These are phyloP conservation scores for Phalloptychus januarius DNA, from an alignment of 2,797 vertebrate species.

Conservation along the genomic window DNA sequence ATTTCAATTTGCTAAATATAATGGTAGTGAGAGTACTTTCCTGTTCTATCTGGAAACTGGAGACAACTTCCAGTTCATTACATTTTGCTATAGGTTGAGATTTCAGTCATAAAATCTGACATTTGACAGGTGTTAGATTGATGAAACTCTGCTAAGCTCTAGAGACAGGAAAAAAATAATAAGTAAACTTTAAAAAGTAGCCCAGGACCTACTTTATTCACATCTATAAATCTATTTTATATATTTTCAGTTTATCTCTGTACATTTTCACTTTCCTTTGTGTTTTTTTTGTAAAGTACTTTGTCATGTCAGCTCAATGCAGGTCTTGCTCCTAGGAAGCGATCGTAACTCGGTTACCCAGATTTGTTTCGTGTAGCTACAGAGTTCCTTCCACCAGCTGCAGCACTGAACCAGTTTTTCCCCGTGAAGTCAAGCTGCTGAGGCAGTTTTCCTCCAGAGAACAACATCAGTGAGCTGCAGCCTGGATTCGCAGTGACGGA, in stretches of 20 bases:
- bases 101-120: no score
- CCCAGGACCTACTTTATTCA: constrained; percentile 13
- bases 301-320: not conserved
- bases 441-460: constrained; percentile 59
- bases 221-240: constrained; percentile 1
- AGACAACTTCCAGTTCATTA: not conserved
- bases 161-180: not conserved
- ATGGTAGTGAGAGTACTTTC: not conserved
- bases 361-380: constrained; percentile 15
- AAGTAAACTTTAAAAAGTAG: constrained; percentile 9
- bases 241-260: not conserved
- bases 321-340: not conserved
- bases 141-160: not conserved
- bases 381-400: constrained; percentile 13
- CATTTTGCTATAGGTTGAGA: not conserved
- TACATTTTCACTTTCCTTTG: not conserved
- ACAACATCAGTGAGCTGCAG: constrained; percentile 30
- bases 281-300: not conserved
- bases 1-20: no score
- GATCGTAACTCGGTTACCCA: constrained; percentile 10
- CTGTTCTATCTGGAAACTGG: not conserved
- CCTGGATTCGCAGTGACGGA: constrained; percentile 38
- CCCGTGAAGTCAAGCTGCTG: constrained; percentile 37
- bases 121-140: no score
- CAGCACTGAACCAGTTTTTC: constrained; percentile 46